Percentiles rank a stretch among this genome's conserved stretches.
These are phyloP conservation scores for Pristiophorus japonicus DNA, from an alignment of 2,113 vertebrate species.

Conservation along the genomic window DNA sequence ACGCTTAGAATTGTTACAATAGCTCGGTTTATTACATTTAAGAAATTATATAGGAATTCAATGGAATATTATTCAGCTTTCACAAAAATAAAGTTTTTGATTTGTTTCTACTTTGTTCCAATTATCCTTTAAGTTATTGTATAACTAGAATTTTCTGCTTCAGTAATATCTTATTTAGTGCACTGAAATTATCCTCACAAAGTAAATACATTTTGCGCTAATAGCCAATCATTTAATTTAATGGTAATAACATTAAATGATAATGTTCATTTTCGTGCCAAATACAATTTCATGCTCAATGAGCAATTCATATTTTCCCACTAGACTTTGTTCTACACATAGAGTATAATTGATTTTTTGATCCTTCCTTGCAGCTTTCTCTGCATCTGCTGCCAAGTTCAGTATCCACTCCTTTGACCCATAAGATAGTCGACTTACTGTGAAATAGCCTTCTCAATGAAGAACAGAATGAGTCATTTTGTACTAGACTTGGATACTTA, in stretches of 20 bases:
- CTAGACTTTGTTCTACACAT: background rate
- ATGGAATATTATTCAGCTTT: background rate
- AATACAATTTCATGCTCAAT: slow-evolving; percentile 31
- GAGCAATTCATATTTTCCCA: slow-evolving; percentile 19
- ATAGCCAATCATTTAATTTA: slow-evolving; percentile 31
- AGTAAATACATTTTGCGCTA: slow-evolving; percentile 19
- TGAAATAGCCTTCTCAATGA: background rate
- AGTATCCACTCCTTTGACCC: background rate
- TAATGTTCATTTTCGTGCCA: slow-evolving; percentile 18
- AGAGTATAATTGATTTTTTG: background rate
- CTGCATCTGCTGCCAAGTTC: background rate
- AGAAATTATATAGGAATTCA: background rate
- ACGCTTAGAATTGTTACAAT: background rate
- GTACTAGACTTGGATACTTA: too few relatives aligned
- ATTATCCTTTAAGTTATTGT: slow-evolving; percentile 11
- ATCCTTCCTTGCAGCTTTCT: background rate
- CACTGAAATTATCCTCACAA: background rate
- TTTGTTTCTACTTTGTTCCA: background rate
- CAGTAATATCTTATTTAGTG: slow-evolving; percentile 26
- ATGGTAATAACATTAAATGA: slow-evolving; percentile 14
- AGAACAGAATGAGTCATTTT: too few relatives aligned
- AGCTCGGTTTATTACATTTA: background rate
- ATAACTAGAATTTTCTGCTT: slow-evolving; percentile 16
- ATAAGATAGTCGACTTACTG: background rate
- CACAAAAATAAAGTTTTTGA: background rate